These are phyloP conservation scores for Spodoptera frugiperda DNA, from an alignment of 1,140 invertebrate species.

Conservation along the genomic window DNA sequence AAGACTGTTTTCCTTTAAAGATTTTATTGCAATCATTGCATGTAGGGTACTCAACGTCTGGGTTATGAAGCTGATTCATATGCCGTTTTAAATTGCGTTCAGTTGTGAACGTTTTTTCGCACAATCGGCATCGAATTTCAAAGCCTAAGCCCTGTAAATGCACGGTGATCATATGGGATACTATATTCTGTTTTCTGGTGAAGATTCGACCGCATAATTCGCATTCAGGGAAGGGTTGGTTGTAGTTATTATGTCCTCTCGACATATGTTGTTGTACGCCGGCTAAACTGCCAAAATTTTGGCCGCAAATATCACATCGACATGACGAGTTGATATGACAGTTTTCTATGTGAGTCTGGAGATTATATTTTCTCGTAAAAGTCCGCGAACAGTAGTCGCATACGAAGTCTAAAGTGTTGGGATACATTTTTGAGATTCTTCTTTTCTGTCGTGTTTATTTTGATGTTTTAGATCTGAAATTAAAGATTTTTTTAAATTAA, in stretches of 20 bases:
- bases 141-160: conserved; percentile 63
- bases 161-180: conserved; percentile 72
- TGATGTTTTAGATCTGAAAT: too few species aligned
- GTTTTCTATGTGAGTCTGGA: conserved; percentile 74
- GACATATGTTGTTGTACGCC: conserved; percentile 65
- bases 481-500: too few species aligned
- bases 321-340: conserved; percentile 67
- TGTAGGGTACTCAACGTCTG: conserved; percentile 58
- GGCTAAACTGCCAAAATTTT: conserved; percentile 64
- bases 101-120: conserved; percentile 68
- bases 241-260: conserved; percentile 67
- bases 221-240: conserved; percentile 70
- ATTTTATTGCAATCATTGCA: conserved; percentile 69
- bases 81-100: conserved; percentile 72
- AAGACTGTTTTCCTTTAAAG: conserved; percentile 63
- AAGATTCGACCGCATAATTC: conserved; percentile 76
- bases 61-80: conserved; percentile 65
- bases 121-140: conserved; percentile 61
- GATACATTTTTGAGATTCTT: conserved; percentile 21
- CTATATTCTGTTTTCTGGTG: conserved; percentile 74
- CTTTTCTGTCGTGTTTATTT: too few species aligned
- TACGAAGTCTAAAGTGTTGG: conserved; percentile 56
- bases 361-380: conserved; percentile 75
- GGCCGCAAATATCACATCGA: conserved; percentile 68
- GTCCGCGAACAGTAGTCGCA: conserved; percentile 72